A percentile compares a stretch with the other conserved stretches of the same genome.
phyloP scores from a whole-genome alignment of 2,888 invertebrate species.

The Augiades crinisus region DNA sequence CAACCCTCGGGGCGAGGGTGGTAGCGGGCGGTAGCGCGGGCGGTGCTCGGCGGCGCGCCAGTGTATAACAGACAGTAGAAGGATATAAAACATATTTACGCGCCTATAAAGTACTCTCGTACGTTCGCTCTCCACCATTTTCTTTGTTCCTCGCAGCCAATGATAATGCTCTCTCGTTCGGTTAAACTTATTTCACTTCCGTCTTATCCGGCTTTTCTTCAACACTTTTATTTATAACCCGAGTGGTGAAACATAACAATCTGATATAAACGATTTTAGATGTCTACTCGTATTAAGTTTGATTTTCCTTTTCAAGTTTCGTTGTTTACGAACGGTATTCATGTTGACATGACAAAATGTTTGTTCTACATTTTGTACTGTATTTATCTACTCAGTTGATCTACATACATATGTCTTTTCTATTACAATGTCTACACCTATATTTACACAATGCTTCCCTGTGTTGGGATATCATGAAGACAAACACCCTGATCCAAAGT shows the following conservation, averaged over 20 bases:
- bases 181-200: constrained; percentile 79
- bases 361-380: not conserved
- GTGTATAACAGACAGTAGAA: constrained; percentile 81
- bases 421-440: too few relatives aligned
- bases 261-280: constrained; percentile 64
- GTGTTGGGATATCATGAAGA: too few relatives aligned
- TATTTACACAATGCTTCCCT: too few relatives aligned
- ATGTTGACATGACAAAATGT: constrained; percentile 1
- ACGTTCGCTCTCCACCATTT: constrained; percentile 79
- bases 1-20: constrained; percentile 66
- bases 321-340: constrained; percentile 12
- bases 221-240: constrained; percentile 75
- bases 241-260: constrained; percentile 66
- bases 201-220: constrained; percentile 77
- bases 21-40: constrained; percentile 43
- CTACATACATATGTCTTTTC: too few relatives aligned
- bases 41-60: constrained; percentile 68
- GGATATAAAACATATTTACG: constrained; percentile 82
- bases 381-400: not conserved
- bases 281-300: constrained; percentile 55
- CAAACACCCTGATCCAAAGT: too few relatives aligned
- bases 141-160: constrained; percentile 81
- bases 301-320: constrained; percentile 41
- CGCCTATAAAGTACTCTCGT: constrained; percentile 82
- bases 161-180: constrained; percentile 79